Evolutionary conservation across 2,888 invertebrate species (phyloP), one percentile per base, ranked within the genome.

Genomic region (Microctonus brassicae): DNA sequence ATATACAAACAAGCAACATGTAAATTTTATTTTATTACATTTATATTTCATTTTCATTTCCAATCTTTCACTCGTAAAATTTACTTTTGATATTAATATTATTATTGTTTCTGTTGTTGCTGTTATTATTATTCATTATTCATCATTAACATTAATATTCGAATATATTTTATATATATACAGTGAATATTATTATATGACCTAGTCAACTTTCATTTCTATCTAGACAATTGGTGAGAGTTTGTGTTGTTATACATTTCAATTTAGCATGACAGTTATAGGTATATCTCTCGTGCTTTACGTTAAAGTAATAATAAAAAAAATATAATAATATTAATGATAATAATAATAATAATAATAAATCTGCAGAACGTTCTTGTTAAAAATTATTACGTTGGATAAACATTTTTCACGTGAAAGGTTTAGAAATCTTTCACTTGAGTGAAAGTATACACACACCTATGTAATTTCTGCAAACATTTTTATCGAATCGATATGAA

Each of bases 381-480:
- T 47, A 17, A 47, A 47, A 47, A 47, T 47, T 47, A 47, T 47
- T 47, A 47, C 47, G 47, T 47, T 47, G 47, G 47, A 47, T 47
- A 47, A 47, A 47, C 17, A 47, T 47, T 47, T 47, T 47, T 17
- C 7, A 7, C 4, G 47, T 47, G 47, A 47, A 47, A 47, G 47
- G 47, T 47, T 47, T 47, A 47, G 47, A 47, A 47, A 47, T 47
- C 47, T 47, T 47, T 47, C 17, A 17, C 20, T n/a, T n/a, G n/a
- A 47, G 47, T 47, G 47, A 47, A 47, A 47, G 47, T 47, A 39
- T 39, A n/a, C n/a, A 39, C n/a, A 39, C 11, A n/a, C 5, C 39
- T 39, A 39, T 39, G 39, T 11, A 39, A 39, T 39, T 39, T 13
- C 39, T 39, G 39, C n/a, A 39, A 39, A 39, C n/a, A n/a, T 0